Percentiles rank a stretch among this genome's conserved stretches.
Evolutionary conservation across 2,888 invertebrate genomes (phyloP).

Genomic region (Zygaena filipendulae): DNA sequence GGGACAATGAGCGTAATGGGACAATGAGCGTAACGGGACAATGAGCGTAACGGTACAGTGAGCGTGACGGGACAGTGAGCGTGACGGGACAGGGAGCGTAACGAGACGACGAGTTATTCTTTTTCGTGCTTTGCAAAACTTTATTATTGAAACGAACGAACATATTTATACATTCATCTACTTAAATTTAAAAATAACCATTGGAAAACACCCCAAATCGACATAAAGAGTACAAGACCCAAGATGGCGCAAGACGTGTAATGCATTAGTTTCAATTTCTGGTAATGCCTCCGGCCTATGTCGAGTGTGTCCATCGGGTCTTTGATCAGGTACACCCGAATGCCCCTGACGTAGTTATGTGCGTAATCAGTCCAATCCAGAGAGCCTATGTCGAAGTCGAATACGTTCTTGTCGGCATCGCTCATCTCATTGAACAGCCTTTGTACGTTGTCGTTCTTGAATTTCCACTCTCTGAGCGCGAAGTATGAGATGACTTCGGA

Average conservation of each 20-base stretch:
- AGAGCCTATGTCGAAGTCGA: constrained; percentile 72
- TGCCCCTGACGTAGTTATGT: constrained; percentile 74
- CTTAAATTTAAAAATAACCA: too few relatives aligned
- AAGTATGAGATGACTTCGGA: constrained; percentile 79
- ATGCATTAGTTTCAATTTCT: constrained; percentile 27
- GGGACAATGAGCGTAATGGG: too few relatives aligned
- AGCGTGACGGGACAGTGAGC: too few relatives aligned
- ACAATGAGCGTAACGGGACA: too few relatives aligned
- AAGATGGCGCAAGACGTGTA: constrained; percentile 25
- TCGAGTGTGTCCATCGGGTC: constrained; percentile 77
- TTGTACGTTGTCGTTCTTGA: constrained; percentile 69
- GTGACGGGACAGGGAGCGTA: too few relatives aligned
- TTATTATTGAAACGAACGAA: too few relatives aligned
- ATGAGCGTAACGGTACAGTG: too few relatives aligned
- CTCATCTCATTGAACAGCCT: constrained; percentile 63
- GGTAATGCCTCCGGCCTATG: constrained; percentile 57
- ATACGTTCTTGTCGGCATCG: constrained; percentile 67
- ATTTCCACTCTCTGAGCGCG: constrained; percentile 77
- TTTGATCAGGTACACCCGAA: constrained; percentile 78
- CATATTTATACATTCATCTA: background rate
- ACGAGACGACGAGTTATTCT: too few relatives aligned
- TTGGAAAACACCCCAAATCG: too few relatives aligned
- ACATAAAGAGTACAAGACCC: too few relatives aligned
- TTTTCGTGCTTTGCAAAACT: too few relatives aligned
- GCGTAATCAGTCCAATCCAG: constrained; percentile 79